These are phyloP conservation scores for Latheticus oryzae DNA, from an alignment of 2,888 invertebrate species.

Conservation along the genomic window DNA sequence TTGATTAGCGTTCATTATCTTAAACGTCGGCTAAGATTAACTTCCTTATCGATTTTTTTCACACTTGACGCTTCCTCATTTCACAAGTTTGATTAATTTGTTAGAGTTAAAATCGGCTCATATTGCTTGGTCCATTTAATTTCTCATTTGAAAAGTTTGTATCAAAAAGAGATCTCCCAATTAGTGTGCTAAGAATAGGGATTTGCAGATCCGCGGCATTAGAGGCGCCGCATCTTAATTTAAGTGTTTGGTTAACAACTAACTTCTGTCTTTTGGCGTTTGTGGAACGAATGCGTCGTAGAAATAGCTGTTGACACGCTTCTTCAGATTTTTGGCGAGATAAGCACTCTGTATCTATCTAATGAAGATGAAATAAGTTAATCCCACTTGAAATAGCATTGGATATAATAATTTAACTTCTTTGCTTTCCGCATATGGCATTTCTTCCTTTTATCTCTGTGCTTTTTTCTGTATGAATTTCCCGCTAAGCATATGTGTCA, in stretches of 20 bases:
- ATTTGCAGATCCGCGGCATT: conserved; percentile 35
- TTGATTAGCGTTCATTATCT: conserved; percentile 49
- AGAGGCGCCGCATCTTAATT: conserved; percentile 35
- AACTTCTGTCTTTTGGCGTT: conserved; percentile 36
- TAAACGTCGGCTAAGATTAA: conserved; percentile 15
- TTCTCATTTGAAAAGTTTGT: conserved; percentile 13
- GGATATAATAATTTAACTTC: too few relatives aligned
- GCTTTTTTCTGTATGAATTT: conserved; percentile 28
- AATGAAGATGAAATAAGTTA: too few relatives aligned
- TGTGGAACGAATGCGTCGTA: conserved; percentile 29
- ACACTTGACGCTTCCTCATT: conserved; percentile 29
- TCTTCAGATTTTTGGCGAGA: conserved; percentile 14
- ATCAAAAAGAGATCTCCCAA: conserved; percentile 30
- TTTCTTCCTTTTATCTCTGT: too few relatives aligned
- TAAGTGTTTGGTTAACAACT: conserved; percentile 4
- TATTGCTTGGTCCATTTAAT: conserved; percentile 23
- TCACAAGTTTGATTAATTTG: conserved; percentile 23
- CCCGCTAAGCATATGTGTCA: conserved; percentile 42
- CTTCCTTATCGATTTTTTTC: conserved; percentile 11
- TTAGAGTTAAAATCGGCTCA: conserved; percentile 12
- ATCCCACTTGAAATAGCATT: too few relatives aligned
- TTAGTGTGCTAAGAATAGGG: conserved; percentile 32
- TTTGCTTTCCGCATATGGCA: too few relatives aligned
- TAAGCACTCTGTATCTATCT: too few relatives aligned
- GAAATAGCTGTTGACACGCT: conserved; percentile 8